These are phyloP conservation scores for Hypsibius dujardini DNA, from an alignment of 1,140 invertebrate species.

Conservation along the genomic window DNA sequence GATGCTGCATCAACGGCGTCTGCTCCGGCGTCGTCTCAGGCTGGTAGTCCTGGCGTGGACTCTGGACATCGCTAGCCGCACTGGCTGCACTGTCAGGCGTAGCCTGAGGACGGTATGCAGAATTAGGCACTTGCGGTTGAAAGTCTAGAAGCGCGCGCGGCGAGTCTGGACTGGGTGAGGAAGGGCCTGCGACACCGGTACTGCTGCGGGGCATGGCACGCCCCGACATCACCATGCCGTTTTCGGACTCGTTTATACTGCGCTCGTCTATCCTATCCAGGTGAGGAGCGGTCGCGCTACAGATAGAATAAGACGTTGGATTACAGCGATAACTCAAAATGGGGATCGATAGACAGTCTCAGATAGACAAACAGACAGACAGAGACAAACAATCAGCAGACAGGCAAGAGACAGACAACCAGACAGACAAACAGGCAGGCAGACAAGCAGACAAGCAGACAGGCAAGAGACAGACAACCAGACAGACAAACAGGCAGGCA, in stretches of 20 bases:
- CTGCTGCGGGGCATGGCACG: neutral
- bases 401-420: too few species aligned
- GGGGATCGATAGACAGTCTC: too few species aligned
- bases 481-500: too few species aligned
- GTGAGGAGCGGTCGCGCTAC: neutral
- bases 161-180: neutral
- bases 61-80: conserved; percentile 3
- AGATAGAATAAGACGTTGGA: too few species aligned
- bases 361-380: too few species aligned
- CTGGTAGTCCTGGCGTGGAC: neutral
- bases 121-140: too few species aligned
- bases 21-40: conserved; percentile 1
- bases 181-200: neutral
- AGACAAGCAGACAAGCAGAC: too few species aligned
- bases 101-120: neutral
- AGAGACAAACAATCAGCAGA: too few species aligned
- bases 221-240: neutral
- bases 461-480: too few species aligned
- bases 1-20: neutral
- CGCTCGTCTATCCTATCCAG: conserved; percentile 13
- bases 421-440: too few species aligned
- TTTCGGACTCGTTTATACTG: neutral
- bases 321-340: too few species aligned
- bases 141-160: neutral
- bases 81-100: neutral